These are phyloP conservation scores for Leptopilina syphax DNA, from an alignment of 2,888 invertebrate genomes.

Conservation along the genomic window DNA sequence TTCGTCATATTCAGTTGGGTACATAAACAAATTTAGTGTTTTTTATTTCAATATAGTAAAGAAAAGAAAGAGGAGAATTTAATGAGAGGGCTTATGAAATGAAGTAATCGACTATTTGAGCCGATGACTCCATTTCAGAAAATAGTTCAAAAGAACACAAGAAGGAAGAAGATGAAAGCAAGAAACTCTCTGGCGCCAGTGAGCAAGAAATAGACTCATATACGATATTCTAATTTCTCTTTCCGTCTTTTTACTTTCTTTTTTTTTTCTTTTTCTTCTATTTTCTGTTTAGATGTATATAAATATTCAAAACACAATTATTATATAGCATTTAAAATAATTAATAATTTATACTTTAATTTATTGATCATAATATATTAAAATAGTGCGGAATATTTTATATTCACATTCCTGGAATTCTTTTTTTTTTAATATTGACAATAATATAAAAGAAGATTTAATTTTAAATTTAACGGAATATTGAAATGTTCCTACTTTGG, in stretches of 20 bases:
- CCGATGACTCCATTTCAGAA: slow-evolving; percentile 27
- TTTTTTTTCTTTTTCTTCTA: slow-evolving; percentile 18
- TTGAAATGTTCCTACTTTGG: too few relatives aligned
- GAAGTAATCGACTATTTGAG: slow-evolving; percentile 14
- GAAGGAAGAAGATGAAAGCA: slow-evolving; percentile 45
- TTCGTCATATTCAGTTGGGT: too few relatives aligned
- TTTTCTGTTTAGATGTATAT: slow-evolving; percentile 16
- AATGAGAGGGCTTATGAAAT: background rate
- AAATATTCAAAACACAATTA: too few relatives aligned
- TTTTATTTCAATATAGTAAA: background rate
- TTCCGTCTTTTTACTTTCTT: slow-evolving; percentile 47
- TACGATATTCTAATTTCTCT: slow-evolving; percentile 50
- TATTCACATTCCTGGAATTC: too few relatives aligned
- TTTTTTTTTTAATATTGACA: too few relatives aligned
- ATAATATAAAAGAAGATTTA: too few relatives aligned
- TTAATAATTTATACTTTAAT: too few relatives aligned
- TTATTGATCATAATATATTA: too few relatives aligned
- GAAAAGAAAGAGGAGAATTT: background rate
- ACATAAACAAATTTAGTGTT: background rate
- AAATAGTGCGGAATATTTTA: too few relatives aligned
- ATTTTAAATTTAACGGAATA: too few relatives aligned
- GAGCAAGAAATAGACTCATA: slow-evolving; percentile 69
- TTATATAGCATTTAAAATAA: too few relatives aligned
- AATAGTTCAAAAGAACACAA: slow-evolving; percentile 40
- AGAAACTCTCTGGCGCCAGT: slow-evolving; percentile 58